Conservation (phyloP, 1,140 invertebrate species). For the Brachionus rotundiformis region DNA sequence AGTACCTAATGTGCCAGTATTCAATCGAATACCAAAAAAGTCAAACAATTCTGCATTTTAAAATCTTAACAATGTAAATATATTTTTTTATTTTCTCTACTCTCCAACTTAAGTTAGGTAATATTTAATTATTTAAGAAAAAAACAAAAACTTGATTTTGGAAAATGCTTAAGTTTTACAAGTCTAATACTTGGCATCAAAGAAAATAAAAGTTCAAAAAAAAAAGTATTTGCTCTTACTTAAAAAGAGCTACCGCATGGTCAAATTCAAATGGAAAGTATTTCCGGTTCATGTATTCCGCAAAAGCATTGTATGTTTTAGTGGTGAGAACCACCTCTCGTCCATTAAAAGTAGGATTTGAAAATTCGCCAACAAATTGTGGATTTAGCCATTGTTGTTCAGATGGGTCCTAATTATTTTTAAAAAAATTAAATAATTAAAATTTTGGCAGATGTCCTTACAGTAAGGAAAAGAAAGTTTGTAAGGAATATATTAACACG, state of each 20-base stretch:
- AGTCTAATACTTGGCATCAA: not conserved
- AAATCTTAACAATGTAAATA: no score
- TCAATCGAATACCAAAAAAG: no score
- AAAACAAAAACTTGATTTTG: no score
- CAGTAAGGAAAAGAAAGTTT: conserved; percentile 37
- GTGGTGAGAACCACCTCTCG: not conserved
- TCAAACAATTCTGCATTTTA: no score
- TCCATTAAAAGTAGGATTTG: conserved; percentile 12
- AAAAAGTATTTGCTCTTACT: not conserved
- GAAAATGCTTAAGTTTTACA: not conserved
- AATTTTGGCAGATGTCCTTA: not conserved
- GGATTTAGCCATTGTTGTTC: conserved; percentile 18
- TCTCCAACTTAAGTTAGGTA: no score
- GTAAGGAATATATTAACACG: not conserved
- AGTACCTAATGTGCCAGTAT: no score
- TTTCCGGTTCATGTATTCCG: conserved; percentile 17
- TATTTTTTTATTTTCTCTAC: no score
- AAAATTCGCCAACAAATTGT: not conserved
- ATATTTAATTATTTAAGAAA: not conserved
- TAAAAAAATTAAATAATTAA: not conserved
- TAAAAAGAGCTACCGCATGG: conserved; percentile 30
- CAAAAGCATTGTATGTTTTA: not conserved
- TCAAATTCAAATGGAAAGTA: conserved; percentile 17
- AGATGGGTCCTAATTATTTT: not conserved
- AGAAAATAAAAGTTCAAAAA: no score